Conservation (phyloP, 2,113 vertebrate genomes). For the Pollachius pollachius region DNA sequence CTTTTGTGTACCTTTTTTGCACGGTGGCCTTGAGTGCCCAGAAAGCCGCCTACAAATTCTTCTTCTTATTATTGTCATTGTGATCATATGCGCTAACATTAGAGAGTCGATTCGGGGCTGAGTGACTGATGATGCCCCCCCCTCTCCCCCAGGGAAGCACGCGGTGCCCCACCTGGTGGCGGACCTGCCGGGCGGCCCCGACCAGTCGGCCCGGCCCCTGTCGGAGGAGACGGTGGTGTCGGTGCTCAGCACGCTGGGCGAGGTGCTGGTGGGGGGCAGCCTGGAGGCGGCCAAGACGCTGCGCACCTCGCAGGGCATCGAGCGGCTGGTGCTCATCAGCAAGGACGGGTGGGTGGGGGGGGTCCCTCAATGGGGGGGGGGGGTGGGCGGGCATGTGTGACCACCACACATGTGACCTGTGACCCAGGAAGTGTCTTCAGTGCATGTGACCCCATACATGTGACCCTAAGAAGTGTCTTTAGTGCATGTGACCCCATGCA, state of each 20-base stretch:
- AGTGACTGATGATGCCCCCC: too few relatives aligned
- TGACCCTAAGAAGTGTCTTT: too few relatives aligned
- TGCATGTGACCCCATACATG: too few relatives aligned
- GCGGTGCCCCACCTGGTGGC: conserved; percentile 89
- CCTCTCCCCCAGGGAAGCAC: conserved; percentile 54
- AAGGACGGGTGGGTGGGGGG: conserved; percentile 82
- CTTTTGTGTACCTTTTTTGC: too few relatives aligned
- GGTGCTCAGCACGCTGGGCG: conserved; percentile 87
- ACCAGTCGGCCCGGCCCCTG: conserved; percentile 77
- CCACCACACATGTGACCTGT: background rate
- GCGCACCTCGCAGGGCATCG: conserved; percentile 88
- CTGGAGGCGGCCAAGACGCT: conserved; percentile 91
- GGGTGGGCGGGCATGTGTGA: background rate
- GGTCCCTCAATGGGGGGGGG: too few relatives aligned
- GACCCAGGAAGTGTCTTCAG: too few relatives aligned
- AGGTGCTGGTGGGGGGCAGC: conserved; percentile 88
- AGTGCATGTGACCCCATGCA: too few relatives aligned
- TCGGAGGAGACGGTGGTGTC: conserved; percentile 92
- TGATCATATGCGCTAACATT: too few relatives aligned
- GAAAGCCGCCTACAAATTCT: too few relatives aligned
- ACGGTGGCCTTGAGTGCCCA: too few relatives aligned
- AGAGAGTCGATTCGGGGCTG: too few relatives aligned
- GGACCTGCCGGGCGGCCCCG: conserved; percentile 87
- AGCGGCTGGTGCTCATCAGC: conserved; percentile 94
- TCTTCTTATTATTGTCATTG: too few relatives aligned